Percentiles rank a stretch among this genome's conserved stretches.
Conservation (phyloP, 92 coral and sea anemone genomes). For the Galaxea fascicularis region DNA sequence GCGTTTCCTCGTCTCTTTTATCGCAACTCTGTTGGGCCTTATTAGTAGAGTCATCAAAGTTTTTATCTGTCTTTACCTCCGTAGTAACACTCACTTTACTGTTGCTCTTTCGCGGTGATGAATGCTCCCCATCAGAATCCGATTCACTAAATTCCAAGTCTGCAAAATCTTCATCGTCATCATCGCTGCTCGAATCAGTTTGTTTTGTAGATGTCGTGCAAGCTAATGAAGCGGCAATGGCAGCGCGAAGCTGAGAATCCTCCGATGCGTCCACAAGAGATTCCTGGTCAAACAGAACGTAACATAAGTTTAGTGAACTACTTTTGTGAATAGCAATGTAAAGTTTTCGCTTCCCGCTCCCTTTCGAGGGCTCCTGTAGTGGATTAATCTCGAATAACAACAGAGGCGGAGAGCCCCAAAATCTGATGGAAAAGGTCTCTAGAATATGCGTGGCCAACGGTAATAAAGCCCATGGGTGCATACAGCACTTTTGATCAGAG, state of each 20-base stretch:
- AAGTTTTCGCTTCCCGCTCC: too few relatives aligned
- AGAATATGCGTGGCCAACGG: too few relatives aligned
- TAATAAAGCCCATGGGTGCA: too few relatives aligned
- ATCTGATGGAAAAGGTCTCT: too few relatives aligned
- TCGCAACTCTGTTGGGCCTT: constrained; percentile 1
- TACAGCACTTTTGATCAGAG: too few relatives aligned
- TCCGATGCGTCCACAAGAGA: constrained; percentile 98
- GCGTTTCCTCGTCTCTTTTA: neutral
- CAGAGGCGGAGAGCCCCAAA: too few relatives aligned
- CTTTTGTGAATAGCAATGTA: too few relatives aligned
- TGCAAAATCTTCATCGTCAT: constrained; percentile 72
- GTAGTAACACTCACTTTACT: neutral
- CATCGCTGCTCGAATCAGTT: constrained; percentile 65
- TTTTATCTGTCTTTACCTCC: constrained; percentile 31
- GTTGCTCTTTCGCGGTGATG: constrained; percentile 62
- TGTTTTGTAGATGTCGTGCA: constrained; percentile 68
- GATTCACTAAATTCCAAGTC: constrained; percentile 90
- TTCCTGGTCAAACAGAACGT: constrained; percentile 51
- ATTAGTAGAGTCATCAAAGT: constrained; percentile 15
- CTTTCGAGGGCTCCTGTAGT: too few relatives aligned
- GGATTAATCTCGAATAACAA: too few relatives aligned
- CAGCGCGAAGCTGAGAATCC: constrained; percentile 97
- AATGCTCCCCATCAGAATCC: constrained; percentile 72
- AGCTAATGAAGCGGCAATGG: constrained; percentile 92
- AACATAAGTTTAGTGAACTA: too few relatives aligned